A percentile compares a stretch with the other conserved stretches of the same genome.
These are phyloP conservation scores for Bagarius yarrelli DNA, from an alignment of 2,113 vertebrate species.

Conservation along the genomic window DNA sequence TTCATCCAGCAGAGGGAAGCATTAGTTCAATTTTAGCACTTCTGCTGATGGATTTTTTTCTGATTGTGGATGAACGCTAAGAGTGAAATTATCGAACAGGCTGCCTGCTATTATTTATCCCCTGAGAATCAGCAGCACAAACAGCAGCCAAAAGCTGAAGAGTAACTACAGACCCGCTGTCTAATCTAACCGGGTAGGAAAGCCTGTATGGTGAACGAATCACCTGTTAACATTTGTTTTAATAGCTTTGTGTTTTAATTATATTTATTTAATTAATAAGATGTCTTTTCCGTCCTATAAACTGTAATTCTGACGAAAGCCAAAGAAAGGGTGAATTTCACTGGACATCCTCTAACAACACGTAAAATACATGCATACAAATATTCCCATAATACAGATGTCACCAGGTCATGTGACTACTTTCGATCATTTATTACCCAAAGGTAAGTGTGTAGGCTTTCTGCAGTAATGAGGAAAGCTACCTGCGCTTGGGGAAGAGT, in stretches of 20 bases:
- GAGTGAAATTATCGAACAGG: constrained; percentile 35
- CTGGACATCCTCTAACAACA: background rate
- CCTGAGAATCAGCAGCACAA: background rate
- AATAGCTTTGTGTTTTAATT: background rate
- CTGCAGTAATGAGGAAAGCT: background rate
- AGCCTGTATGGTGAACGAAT: background rate
- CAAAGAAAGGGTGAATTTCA: background rate
- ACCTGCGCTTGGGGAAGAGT: constrained; percentile 92
- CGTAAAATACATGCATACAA: background rate
- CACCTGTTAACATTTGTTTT: background rate
- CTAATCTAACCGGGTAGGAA: background rate
- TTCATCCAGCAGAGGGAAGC: constrained; percentile 63
- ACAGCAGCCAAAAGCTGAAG: constrained; percentile 1
- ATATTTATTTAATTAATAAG: background rate
- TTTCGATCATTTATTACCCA: background rate
- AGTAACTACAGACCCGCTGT: background rate
- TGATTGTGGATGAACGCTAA: constrained; percentile 25
- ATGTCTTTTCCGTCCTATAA: background rate
- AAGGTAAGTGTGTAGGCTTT: background rate
- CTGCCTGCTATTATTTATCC: constrained; percentile 20
- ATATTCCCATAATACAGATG: background rate
- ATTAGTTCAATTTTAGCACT: constrained; percentile 2
- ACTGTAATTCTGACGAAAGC: background rate
- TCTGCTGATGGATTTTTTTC: background rate
- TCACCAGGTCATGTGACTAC: background rate